A percentile compares a stretch with the other conserved stretches of the same genome.
Evolutionary conservation across 2,797 vertebrate genomes (phyloP).

Genomic region (Eulemur albifrons): DNA sequence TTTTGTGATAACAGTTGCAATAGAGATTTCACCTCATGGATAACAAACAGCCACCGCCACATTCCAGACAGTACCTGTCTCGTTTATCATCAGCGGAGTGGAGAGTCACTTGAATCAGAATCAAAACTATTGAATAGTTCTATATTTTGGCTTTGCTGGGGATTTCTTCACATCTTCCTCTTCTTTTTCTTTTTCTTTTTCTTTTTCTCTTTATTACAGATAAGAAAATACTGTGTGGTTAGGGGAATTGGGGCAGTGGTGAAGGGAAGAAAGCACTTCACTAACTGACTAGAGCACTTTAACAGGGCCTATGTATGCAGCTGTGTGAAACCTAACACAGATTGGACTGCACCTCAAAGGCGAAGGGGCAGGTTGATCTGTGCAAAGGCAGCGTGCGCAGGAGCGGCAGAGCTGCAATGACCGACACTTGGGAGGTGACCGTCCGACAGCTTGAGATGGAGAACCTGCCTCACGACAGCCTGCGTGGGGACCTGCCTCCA

Average conservation of each 20-base stretch:
- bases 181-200: not conserved
- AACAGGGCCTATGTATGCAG: not conserved
- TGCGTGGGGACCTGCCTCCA: accelerated
- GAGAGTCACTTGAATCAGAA: not conserved
- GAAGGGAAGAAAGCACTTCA: not conserved
- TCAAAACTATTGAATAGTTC: not conserved
- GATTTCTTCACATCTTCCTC: not conserved
- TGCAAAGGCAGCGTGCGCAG: not conserved
- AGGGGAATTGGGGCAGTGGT: not conserved
- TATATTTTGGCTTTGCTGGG: not conserved
- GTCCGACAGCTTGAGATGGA: too few species aligned
- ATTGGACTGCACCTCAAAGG: not conserved
- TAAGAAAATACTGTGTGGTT: not conserved
- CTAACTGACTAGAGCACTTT: not conserved
- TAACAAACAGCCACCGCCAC: not conserved
- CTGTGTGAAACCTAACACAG: not conserved
- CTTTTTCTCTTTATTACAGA: not conserved
- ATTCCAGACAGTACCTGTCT: not conserved
- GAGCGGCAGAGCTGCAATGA: not conserved
- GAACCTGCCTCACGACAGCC: not conserved
- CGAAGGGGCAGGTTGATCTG: not conserved
- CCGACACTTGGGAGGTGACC: not conserved
- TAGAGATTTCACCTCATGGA: not conserved
- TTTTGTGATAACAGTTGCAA: not conserved
- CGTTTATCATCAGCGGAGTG: not conserved